A percentile compares a stretch with the other conserved stretches of the same genome.
phyloP scores from a whole-genome alignment of 2,888 invertebrate species.

The Limnephilus rhombicus region DNA sequence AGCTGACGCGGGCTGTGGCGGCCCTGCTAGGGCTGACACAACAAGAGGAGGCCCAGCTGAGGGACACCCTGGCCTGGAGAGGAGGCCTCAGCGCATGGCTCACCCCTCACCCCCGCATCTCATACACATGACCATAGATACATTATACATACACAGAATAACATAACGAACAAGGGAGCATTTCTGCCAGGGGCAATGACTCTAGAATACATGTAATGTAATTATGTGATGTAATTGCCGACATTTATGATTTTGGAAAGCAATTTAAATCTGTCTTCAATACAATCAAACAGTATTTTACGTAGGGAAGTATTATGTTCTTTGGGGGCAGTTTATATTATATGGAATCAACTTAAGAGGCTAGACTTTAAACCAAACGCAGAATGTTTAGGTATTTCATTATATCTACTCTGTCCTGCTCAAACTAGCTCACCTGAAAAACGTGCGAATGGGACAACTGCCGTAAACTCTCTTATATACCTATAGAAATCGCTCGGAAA shows the following conservation, averaged over 20 bases:
- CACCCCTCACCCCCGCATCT: conserved; percentile 71
- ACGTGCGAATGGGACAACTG: too few relatives aligned
- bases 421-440: too few relatives aligned
- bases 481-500: too few relatives aligned
- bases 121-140: conserved; percentile 12
- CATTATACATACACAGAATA: not conserved
- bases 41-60: conserved; percentile 91
- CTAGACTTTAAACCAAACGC: too few relatives aligned
- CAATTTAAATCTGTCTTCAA: not conserved
- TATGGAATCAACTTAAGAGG: not conserved
- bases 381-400: too few relatives aligned
- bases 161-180: not conserved
- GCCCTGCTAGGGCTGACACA: conserved; percentile 89
- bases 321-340: not conserved
- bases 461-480: too few relatives aligned
- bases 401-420: too few relatives aligned
- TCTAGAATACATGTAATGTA: not conserved
- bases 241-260: not conserved
- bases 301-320: not conserved
- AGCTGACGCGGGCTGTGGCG: conserved; percentile 92
- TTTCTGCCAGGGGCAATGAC: not conserved
- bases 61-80: conserved; percentile 82
- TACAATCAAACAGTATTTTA: not conserved
- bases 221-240: not conserved
- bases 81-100: conserved; percentile 86